A percentile compares a stretch with the other conserved stretches of the same genome.
These are phyloP conservation scores for Macrochelys suwanniensis DNA, from an alignment of 2,797 vertebrate species.

Conservation along the genomic window DNA sequence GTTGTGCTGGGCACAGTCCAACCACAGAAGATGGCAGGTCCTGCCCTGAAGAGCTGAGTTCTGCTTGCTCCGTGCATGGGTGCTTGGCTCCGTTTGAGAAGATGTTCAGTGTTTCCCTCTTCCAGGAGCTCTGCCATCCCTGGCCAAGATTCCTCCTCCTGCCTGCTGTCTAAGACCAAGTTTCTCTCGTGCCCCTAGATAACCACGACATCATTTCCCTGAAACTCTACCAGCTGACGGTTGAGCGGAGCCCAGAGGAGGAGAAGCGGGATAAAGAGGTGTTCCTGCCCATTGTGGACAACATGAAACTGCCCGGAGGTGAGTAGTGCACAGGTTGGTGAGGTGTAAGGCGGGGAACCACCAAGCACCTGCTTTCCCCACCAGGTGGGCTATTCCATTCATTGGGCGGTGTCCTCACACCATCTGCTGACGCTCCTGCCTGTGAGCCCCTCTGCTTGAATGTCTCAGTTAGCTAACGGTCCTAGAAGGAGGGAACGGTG, in stretches of 20 bases:
- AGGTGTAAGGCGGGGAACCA: neutral
- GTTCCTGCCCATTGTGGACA: conserved; percentile 93
- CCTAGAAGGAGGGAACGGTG: neutral
- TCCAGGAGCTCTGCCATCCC: fast-evolving
- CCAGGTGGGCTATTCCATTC: neutral
- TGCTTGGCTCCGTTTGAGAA: neutral
- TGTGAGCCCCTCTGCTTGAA: too few relatives aligned
- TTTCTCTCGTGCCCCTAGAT: conserved; percentile 79
- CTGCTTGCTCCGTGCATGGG: too few relatives aligned
- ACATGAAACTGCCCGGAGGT: conserved; percentile 89
- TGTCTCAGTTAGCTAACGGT: neutral
- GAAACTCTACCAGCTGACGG: conserved; percentile 95
- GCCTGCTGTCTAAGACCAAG: fast-evolving
- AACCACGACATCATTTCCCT: conserved; percentile 96
- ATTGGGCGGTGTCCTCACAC: too few relatives aligned
- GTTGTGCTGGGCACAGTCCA: neutral
- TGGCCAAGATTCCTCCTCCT: fast-evolving
- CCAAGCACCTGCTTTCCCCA: neutral
- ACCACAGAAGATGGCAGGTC: fast-evolving
- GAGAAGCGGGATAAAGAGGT: conserved; percentile 89
- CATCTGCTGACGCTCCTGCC: too few relatives aligned
- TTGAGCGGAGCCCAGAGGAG: conserved; percentile 88
- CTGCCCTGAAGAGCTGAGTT: neutral
- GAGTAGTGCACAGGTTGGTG: conserved; percentile 18
- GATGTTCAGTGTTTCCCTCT: neutral